Base-by-base conservation (phyloP, 2,113 vertebrate genomes). In the Ctenodactylus gundi region DNA sequence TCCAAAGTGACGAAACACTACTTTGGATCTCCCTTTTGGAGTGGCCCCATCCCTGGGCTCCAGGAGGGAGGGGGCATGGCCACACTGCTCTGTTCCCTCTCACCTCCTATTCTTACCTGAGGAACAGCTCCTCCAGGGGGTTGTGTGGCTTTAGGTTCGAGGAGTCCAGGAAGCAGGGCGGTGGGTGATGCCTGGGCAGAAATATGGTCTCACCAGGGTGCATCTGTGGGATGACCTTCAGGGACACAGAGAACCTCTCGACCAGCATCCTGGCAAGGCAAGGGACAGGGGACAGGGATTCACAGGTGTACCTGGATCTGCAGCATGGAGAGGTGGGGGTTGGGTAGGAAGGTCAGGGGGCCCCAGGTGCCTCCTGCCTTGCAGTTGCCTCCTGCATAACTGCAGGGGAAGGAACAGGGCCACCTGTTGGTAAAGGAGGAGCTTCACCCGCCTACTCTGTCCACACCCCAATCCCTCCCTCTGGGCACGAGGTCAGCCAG, bases 161-260 rank as follows among this genome's bases (percentile, higher is more conserved):
- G 41, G 23, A 41, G 70, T 97, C 97, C 58, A 97, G 88, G 55
- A 73, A 14, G 29, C 75, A 96, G 5, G 92, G 87, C 77, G 29
- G 62, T 4, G 36, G 85, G n/a, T 31, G 64, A 21, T 1, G 10
- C 46, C 68, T 36, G 3, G 58, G 78, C 51, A 93, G 39, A 62
- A 97, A 97, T 76, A 97, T 91, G 0, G 18, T 46, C 88, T 97
- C 96, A 0, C 97, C 97, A 0, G 97, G 97, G 49, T 97, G 97
- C 7, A 97, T 90, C 3, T 36, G 34, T 0, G 97, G 96, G 51
- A 98, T 91, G 65, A 25, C 88, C 62, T 80, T 82, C 18, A 41
- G 44, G 2, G 82, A 62, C 72, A 94, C 7, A 1, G 94, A 85
- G 91, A 94, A 97, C 51, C 46, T 94, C 67, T 97, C 94, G 90